Evolutionary conservation across 2,888 invertebrate species (phyloP).

Genomic region (Metellina segmentata): DNA sequence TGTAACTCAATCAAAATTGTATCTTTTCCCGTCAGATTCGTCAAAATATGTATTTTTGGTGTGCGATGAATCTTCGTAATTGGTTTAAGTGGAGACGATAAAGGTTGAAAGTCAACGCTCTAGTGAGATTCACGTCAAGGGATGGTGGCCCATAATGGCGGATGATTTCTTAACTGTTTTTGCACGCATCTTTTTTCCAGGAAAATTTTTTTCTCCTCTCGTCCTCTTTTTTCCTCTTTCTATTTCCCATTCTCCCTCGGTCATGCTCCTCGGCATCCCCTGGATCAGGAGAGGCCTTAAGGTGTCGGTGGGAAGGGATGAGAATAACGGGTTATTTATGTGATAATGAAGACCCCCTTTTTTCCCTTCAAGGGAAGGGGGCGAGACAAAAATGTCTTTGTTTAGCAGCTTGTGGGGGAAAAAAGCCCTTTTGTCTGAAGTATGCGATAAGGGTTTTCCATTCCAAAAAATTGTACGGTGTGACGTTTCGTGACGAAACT

Average conservation of each 20-base stretch:
- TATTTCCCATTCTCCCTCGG: constrained; percentile 52
- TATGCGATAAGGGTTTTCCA: not conserved
- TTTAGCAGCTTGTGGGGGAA: not conserved
- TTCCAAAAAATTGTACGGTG: not conserved
- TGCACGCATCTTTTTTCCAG: not conserved
- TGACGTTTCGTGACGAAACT: not conserved
- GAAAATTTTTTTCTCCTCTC: not conserved
- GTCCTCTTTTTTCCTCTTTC: constrained; percentile 14
- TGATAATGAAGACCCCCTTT: constrained; percentile 72
- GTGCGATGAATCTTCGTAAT: no score
- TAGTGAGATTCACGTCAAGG: not conserved
- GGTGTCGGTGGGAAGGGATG: constrained; percentile 59
- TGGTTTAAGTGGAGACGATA: no score
- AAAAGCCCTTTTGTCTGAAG: not conserved
- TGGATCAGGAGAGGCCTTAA: constrained; percentile 61
- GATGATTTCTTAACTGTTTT: not conserved
- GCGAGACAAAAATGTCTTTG: constrained; percentile 69
- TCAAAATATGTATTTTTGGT: no score
- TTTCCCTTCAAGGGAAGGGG: constrained; percentile 14
- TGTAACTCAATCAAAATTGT: no score
- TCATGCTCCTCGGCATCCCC: constrained; percentile 72
- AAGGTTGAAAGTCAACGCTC: no score
- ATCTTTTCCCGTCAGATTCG: no score
- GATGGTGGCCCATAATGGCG: constrained; percentile 43
- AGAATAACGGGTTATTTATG: constrained; percentile 76